Evolutionary conservation across 2,888 invertebrate genomes (phyloP).

Genomic region (Escarpia spicata): DNA sequence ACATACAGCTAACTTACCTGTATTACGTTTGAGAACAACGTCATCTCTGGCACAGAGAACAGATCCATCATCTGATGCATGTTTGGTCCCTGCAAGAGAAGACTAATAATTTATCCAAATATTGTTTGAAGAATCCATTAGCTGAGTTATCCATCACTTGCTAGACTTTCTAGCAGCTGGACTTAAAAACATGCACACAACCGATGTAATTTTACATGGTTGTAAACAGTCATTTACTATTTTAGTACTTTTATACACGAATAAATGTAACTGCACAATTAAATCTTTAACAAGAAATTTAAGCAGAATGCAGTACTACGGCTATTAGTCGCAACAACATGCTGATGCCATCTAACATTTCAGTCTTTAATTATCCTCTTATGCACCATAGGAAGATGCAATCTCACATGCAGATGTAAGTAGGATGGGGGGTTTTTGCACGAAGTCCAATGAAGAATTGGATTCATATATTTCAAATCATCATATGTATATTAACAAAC

Average conservation of each 20-base stretch:
- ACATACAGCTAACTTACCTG: slow-evolving; percentile 68
- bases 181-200: neutral
- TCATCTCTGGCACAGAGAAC: slow-evolving; percentile 97
- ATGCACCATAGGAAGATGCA: neutral
- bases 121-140: neutral
- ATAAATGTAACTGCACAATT: neutral
- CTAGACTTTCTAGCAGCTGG: neutral
- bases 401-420: neutral
- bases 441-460: no score
- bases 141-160: neutral
- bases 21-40: slow-evolving; percentile 89
- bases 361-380: neutral
- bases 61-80: slow-evolving; percentile 96
- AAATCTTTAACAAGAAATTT: neutral
- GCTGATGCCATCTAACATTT: neutral
- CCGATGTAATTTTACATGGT: neutral
- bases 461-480: no score
- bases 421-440: neutral
- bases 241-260: neutral
- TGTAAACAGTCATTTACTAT: neutral
- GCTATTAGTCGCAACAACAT: neutral
- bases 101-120: neutral
- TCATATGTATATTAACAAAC: no score
- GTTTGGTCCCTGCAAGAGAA: slow-evolving; percentile 37
- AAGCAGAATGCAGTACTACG: neutral